Conservation (phyloP, 2,113 vertebrate genomes). For the Cavia porcellus region DNA sequence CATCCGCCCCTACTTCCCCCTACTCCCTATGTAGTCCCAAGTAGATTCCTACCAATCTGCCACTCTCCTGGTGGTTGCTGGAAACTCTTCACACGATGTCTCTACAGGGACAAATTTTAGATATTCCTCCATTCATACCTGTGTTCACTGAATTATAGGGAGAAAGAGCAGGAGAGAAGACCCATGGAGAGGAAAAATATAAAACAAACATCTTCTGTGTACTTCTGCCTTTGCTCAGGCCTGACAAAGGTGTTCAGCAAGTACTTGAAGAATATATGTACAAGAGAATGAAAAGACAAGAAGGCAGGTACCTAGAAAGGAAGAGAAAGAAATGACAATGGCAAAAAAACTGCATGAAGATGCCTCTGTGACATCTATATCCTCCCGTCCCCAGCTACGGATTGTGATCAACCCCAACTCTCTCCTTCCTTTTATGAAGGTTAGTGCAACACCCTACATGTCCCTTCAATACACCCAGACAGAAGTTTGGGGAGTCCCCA, state of each 20-base stretch:
- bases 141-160: slow-evolving; percentile 78
- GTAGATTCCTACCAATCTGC: slow-evolving; percentile 76
- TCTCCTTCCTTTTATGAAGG: background rate
- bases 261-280: slow-evolving; percentile 79
- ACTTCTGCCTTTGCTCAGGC: slow-evolving; percentile 64
- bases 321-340: slow-evolving; percentile 31
- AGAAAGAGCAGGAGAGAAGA: slow-evolving; percentile 79
- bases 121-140: slow-evolving; percentile 68
- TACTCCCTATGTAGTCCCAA: slow-evolving; percentile 59
- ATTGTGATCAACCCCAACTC: background rate
- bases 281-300: slow-evolving; percentile 67
- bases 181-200: slow-evolving; percentile 66
- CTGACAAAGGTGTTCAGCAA: slow-evolving; percentile 82
- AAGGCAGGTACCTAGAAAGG: slow-evolving; percentile 45
- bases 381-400: background rate
- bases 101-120: slow-evolving; percentile 75
- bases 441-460: background rate
- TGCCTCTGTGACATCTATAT: background rate
- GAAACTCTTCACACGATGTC: slow-evolving; percentile 77
- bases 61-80: slow-evolving; percentile 70
- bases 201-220: slow-evolving; percentile 76
- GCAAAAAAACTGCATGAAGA: background rate
- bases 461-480: background rate
- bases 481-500: slow-evolving; percentile 1
- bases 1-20: background rate